A percentile compares a stretch with the other conserved stretches of the same genome.
These are phyloP conservation scores for Orthosia incerta DNA, from an alignment of 2,888 invertebrate genomes.

Conservation along the genomic window DNA sequence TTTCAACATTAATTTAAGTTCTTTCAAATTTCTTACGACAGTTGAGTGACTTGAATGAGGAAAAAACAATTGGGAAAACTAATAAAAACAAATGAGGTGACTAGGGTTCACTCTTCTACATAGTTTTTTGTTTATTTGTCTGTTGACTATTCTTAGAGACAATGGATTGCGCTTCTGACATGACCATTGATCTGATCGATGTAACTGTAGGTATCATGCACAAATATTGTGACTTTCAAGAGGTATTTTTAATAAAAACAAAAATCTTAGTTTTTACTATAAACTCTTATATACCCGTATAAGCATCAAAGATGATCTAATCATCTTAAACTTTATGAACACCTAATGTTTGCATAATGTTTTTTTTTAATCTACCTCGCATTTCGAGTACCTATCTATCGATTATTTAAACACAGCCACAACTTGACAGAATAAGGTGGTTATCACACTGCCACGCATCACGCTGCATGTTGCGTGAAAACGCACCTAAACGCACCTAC, in stretches of 20 bases:
- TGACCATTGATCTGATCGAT: neutral
- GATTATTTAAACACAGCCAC: no score
- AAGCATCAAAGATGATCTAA: neutral
- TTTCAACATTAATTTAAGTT: conserved; percentile 53
- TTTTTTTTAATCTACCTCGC: neutral
- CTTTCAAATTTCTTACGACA: conserved; percentile 49
- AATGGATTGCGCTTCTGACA: neutral
- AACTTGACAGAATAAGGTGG: neutral
- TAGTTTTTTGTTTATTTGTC: conserved; percentile 34
- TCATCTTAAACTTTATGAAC: neutral
- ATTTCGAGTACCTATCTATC: neutral
- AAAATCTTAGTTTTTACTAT: no score
- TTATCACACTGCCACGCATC: no score
- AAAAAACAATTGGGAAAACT: conserved; percentile 56
- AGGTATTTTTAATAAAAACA: no score
- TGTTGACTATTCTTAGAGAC: conserved; percentile 26
- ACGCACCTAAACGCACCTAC: no score
- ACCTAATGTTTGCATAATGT: neutral
- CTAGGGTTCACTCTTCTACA: conserved; percentile 31
- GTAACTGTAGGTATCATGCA: neutral
- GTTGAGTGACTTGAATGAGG: conserved; percentile 47
- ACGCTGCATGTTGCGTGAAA: no score
- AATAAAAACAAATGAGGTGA: conserved; percentile 58
- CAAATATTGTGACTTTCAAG: neutral
- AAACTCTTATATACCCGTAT: neutral